Percentiles rank a stretch among this genome's conserved stretches.
Conservation (phyloP, 1,140 invertebrate species). For the Diuraphis noxia region DNA sequence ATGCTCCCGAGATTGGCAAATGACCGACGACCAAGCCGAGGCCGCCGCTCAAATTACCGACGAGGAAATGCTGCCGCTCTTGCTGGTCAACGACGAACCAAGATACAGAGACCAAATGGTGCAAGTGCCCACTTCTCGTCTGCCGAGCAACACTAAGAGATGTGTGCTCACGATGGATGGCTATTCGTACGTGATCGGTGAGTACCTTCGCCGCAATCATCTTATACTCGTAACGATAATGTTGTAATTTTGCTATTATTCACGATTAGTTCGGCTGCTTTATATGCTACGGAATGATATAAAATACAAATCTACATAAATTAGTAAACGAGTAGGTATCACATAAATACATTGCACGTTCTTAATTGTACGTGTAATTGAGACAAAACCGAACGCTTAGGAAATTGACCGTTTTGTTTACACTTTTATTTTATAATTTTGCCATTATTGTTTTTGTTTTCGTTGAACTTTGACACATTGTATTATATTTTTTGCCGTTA, state of each 20-base stretch:
- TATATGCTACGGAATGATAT: background rate
- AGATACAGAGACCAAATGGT: background rate
- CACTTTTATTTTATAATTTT: background rate
- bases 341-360: too few relatives aligned
- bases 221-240: background rate
- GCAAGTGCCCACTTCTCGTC: slow-evolving; percentile 55
- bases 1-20: background rate
- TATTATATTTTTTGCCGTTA: background rate
- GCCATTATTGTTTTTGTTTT: background rate
- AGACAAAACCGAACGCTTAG: background rate
- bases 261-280: background rate
- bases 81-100: background rate
- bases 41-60: background rate
- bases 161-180: slow-evolving; percentile 78
- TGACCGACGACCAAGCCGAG: background rate
- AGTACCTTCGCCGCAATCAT: slow-evolving; percentile 60
- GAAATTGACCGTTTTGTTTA: background rate
- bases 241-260: background rate
- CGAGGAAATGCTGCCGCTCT: background rate
- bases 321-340: too few relatives aligned
- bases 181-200: slow-evolving; percentile 81
- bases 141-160: slow-evolving; percentile 62
- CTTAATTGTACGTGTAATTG: background rate
- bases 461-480: background rate
- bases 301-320: background rate